Evolutionary conservation across 2,888 invertebrate species (phyloP), one percentile per base, ranked within the genome.

Genomic region (Koerneria pararmatus): DNA sequence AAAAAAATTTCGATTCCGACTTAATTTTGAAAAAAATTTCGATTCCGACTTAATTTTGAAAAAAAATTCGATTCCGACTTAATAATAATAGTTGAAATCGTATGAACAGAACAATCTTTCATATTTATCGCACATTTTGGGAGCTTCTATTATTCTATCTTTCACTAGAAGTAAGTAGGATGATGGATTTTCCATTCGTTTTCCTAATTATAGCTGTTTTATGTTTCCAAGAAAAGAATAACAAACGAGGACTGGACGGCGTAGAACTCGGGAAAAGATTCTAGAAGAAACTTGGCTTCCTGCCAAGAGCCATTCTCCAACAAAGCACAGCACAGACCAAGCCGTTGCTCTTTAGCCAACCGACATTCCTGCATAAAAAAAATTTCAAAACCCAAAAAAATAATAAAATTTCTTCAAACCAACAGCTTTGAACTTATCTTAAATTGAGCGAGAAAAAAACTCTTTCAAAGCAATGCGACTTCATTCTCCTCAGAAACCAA

Each of bases 261-360:
- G 67, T 78, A 82, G 54, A 63, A 76, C 67, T 90, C 89, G 0
- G 97, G 97, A 70, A 97, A 86, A 65, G 90, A 88, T 75, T 89
- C 89, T 34, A 92, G 89, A 67, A 98, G 87, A 73, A 88, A 87
- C 70, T 89, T 88, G 2, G 93, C 93, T 80, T 90, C 90, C 24
- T 89, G 88, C 95, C 95, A 97, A 77, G 92, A 93, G 1, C 92
- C 94, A 73, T 93, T 89, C 54, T 89, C 88, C 8, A 97, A 84
- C 58, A 95, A 85, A 0, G 94, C 93, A 84, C 93, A 92, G 78
- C 92, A 90, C 31, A 98, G 87, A 32, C 93, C 92, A 78, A 95
- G 89, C 85, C 97, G 97, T 85, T 98, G 95, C 86, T 98, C 97
- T n/a, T 62, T 62, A 4, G 69, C 69, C 15, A 82, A 67, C 24